These are phyloP conservation scores for Silvanus unidentatus DNA, from an alignment of 2,888 invertebrate genomes.

Conservation along the genomic window DNA sequence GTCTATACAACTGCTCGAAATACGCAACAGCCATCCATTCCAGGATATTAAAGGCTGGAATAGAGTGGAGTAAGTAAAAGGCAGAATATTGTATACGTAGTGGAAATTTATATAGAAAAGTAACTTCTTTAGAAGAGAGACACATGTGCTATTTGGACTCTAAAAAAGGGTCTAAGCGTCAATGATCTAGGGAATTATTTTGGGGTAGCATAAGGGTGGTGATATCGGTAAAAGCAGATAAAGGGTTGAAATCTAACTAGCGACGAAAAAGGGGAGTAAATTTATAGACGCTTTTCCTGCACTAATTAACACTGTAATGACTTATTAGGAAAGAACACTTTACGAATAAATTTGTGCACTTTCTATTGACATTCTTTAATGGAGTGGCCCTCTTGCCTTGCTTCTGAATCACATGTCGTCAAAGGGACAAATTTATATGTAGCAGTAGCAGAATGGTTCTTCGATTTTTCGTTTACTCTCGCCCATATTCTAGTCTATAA, in stretches of 20 bases:
- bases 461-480: too few relatives aligned
- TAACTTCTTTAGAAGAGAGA: slow-evolving; percentile 26
- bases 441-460: too few relatives aligned
- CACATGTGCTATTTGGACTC: slow-evolving; percentile 37
- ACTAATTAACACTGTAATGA: slow-evolving; percentile 41
- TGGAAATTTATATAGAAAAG: neutral
- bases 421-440: too few relatives aligned
- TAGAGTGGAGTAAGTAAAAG: neutral
- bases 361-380: neutral
- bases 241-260: slow-evolving; percentile 34
- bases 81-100: neutral
- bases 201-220: slow-evolving; percentile 39
- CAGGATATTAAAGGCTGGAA: neutral
- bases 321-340: slow-evolving; percentile 31
- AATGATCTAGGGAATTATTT: slow-evolving; percentile 44
- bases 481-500: too few relatives aligned
- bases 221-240: slow-evolving; percentile 42
- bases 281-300: slow-evolving; percentile 38
- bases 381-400: too few relatives aligned
- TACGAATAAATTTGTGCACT: slow-evolving; percentile 4
- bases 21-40: too few relatives aligned
- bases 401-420: too few relatives aligned
- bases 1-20: too few relatives aligned
- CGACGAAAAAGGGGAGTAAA: slow-evolving; percentile 34
- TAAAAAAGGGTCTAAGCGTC: slow-evolving; percentile 43